These are phyloP conservation scores for Schrankia costaestrigalis DNA, from an alignment of 2,888 invertebrate genomes.

Conservation along the genomic window DNA sequence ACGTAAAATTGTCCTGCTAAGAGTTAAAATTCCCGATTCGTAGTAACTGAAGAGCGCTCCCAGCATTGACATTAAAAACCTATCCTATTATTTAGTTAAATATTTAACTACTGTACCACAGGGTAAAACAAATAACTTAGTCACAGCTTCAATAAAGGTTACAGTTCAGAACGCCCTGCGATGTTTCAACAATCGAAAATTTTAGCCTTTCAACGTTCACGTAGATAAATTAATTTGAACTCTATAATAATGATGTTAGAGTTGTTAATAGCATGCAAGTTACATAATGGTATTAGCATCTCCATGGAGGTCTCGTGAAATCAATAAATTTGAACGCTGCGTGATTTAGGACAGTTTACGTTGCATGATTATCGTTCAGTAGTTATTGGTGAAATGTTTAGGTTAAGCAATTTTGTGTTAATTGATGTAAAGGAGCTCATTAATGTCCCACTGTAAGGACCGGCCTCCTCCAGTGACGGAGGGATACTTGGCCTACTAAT, in stretches of 20 bases:
- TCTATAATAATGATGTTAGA: conserved; percentile 23
- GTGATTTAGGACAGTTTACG: conserved; percentile 34
- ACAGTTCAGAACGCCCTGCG: conserved; percentile 18
- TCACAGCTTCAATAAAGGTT: conserved; percentile 2
- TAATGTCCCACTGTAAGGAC: no score
- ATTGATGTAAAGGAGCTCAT: no score
- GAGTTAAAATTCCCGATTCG: no score
- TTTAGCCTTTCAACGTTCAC: conserved; percentile 1
- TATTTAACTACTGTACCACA: neutral
- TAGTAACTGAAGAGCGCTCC: no score
- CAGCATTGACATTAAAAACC: no score
- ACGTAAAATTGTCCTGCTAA: no score
- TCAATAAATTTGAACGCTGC: conserved; percentile 46
- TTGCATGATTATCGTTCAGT: conserved; percentile 13
- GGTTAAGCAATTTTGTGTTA: neutral
- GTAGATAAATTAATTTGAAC: conserved; percentile 24
- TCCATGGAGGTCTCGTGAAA: conserved; percentile 42
- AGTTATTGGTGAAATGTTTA: neutral
- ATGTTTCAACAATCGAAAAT: conserved; percentile 17
- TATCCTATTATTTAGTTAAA: no score
- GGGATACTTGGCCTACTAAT: no score
- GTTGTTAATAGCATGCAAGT: conserved; percentile 28
- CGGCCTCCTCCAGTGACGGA: no score
- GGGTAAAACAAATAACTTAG: neutral
- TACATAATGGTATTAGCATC: conserved; percentile 38